Base-by-base conservation (phyloP, 1,140 invertebrate genomes). In the Drosophila baimaii region DNA sequence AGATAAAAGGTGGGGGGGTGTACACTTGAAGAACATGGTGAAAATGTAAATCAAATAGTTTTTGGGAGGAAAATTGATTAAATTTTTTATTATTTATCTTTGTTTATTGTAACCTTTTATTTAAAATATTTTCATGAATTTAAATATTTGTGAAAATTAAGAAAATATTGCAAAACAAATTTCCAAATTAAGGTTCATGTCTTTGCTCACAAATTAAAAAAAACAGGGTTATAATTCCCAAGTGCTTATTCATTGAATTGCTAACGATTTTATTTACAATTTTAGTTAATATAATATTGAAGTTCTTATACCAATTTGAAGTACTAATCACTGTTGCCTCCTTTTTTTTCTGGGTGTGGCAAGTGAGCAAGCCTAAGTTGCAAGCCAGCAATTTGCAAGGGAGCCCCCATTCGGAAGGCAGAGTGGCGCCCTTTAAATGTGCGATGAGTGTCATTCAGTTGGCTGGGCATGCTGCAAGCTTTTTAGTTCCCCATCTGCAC, bases 291-390 rank as follows among this genome's bases (percentile, higher is more conserved):
- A 5, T 13, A 15, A 31, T 21, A n/a, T 13, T 9, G 2, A 2
- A 13, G 12, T 1, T 10, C 21, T 23, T 33, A 1, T 3, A 52
- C 13, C 15, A 21, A 35, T 52, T 35, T 9, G 2, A 1, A 10
- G 6, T 33, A 52, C 29, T 52, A 52, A 52, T 52, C 19, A 35
- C 13, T 23, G 0, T 19, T 21, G 6, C 17, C 13, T n/a, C 12
- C 7, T 29, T 19, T 43, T 43, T 52, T 56, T 23, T 29, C 33
- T 15, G 23, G 51, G 2, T 54, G 29, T 69, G 44, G 41, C 62
- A 82, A 82, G 63, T 73, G 83, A 82, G 70, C 83, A 88, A 82
- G 77, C 62, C 55, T 68, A 77, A 77, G 74, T 77, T 77, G 73
- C 74, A 77, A 77, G 73, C 72, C 54, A 62, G 74, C 73, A 77